These are phyloP conservation scores for Neoaliturus tenellus DNA, from an alignment of 2,888 invertebrate genomes.

Conservation along the genomic window DNA sequence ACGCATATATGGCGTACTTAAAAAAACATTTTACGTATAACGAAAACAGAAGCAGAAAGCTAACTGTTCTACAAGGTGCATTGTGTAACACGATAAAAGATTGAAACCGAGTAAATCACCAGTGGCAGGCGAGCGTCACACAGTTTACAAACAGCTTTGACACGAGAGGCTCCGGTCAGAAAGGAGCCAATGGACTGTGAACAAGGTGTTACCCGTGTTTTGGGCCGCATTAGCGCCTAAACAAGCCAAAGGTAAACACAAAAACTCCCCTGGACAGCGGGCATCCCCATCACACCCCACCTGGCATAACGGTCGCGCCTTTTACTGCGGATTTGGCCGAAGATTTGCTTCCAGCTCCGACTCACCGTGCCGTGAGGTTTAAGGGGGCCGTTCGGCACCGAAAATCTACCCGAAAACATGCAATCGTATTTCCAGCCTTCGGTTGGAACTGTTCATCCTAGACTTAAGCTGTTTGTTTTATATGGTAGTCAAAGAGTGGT, in stretches of 20 bases:
- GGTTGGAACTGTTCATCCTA: no score
- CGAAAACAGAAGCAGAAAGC: no score
- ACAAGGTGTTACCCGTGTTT: slow-evolving; percentile 34
- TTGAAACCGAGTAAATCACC: neutral
- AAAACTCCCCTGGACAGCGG: slow-evolving; percentile 3
- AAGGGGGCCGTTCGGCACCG: no score
- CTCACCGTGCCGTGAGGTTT: no score
- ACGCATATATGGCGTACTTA: no score
- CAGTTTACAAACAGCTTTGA: neutral
- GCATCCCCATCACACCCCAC: neutral
- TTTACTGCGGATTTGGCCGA: neutral
- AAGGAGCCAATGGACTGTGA: slow-evolving; percentile 36
- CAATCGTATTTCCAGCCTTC: no score
- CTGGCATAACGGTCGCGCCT: slow-evolving; percentile 37
- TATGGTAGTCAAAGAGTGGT: no score
- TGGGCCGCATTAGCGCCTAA: slow-evolving; percentile 42
- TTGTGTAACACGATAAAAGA: neutral
- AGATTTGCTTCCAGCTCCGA: slow-evolving; percentile 23
- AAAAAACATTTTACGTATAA: no score
- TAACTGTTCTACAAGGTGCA: neutral
- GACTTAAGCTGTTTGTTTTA: no score
- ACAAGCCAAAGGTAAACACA: slow-evolving; percentile 46
- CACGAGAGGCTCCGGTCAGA: neutral
- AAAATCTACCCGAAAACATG: no score
- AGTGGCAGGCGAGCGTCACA: neutral